These are phyloP conservation scores for Acleris literana DNA, from an alignment of 2,888 invertebrate genomes.

Conservation along the genomic window DNA sequence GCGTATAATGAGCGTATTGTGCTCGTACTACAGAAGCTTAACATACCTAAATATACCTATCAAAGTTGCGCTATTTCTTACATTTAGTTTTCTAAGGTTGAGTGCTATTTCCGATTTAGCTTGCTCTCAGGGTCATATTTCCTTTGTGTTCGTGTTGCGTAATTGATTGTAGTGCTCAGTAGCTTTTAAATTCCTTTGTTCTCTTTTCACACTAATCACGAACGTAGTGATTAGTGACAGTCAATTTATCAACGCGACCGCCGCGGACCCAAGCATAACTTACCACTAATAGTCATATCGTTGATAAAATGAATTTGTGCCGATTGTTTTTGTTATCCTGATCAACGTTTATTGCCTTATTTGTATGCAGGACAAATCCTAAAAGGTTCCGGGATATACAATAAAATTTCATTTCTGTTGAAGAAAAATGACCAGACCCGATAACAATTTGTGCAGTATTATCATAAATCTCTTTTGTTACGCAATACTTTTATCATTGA, in stretches of 20 bases:
- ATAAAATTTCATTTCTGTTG: conserved; percentile 71
- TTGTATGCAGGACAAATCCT: conserved; percentile 73
- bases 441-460: conserved; percentile 23
- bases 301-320: conserved; percentile 64
- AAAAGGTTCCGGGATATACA: conserved; percentile 67
- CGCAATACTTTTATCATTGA: neutral
- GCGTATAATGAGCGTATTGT: conserved; percentile 13
- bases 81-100: no score
- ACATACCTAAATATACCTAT: neutral
- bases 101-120: no score
- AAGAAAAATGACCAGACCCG: conserved; percentile 49
- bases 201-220: neutral
- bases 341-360: conserved; percentile 77
- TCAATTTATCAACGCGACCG: neutral
- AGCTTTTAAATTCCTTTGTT: neutral
- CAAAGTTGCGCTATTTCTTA: no score
- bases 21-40: neutral
- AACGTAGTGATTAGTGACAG: neutral
- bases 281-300: conserved; percentile 59
- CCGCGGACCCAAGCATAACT: neutral
- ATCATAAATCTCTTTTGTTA: conserved; percentile 10
- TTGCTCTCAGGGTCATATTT: no score
- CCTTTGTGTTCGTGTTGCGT: no score
- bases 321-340: conserved; percentile 73
- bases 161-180: neutral